Conservation (phyloP, 2,797 vertebrate species). For the Halcyon smyrnensis region DNA sequence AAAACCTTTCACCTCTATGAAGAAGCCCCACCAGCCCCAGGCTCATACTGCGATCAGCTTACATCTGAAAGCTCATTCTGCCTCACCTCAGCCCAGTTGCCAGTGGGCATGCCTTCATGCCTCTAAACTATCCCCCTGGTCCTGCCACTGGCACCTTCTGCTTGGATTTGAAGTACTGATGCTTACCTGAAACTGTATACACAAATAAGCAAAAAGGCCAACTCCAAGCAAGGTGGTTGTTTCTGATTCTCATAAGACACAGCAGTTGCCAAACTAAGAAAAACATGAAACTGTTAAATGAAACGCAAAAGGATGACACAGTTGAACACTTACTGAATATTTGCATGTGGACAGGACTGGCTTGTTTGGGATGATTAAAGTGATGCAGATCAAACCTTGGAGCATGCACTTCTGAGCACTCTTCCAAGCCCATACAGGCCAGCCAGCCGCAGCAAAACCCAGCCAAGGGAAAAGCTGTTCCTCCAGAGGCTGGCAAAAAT, state of each 20-base stretch:
- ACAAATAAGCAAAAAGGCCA: background rate
- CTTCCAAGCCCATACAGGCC: background rate
- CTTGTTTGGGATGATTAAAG: conserved; percentile 31
- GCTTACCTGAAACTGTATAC: background rate
- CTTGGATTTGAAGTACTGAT: background rate
- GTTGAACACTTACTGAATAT: background rate
- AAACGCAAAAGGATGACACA: background rate
- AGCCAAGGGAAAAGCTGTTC: background rate
- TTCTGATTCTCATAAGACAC: background rate
- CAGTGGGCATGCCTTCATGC: accelerated
- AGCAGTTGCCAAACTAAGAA: background rate
- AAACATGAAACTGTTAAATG: background rate
- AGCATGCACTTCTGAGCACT: background rate
- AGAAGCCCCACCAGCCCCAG: background rate
- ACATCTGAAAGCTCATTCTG: background rate
- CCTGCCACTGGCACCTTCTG: background rate
- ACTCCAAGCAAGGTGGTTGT: background rate
- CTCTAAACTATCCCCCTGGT: background rate
- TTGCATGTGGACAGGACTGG: background rate
- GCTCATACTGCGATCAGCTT: background rate
- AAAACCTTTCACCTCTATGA: background rate
- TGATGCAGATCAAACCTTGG: background rate
- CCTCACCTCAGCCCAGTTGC: background rate
- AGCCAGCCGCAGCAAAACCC: background rate
- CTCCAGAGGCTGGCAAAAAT: background rate